A percentile compares a stretch with the other conserved stretches of the same genome.
These are phyloP conservation scores for Drosophila phalerata DNA, from an alignment of 2,888 invertebrate genomes.

Conservation along the genomic window DNA sequence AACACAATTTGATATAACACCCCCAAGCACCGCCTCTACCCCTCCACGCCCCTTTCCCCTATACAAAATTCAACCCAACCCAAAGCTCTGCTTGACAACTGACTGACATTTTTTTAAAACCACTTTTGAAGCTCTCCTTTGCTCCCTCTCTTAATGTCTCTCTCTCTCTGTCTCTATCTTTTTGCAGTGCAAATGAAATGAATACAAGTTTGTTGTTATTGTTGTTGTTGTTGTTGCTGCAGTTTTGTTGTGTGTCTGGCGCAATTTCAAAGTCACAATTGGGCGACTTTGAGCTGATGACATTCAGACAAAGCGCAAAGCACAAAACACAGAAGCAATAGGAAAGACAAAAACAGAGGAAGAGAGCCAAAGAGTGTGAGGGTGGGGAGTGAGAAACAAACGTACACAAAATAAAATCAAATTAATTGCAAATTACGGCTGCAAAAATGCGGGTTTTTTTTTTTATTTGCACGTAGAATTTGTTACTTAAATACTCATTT, in stretches of 20 bases:
- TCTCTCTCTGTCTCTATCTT: conserved; percentile 1
- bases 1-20: background rate
- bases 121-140: conserved; percentile 34
- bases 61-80: conserved; percentile 1
- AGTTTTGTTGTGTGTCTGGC: conserved; percentile 55
- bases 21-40: background rate
- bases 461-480: background rate
- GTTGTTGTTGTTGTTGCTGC: conserved; percentile 53
- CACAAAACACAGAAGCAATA: conserved; percentile 1
- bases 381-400: background rate
- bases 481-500: conserved; percentile 10
- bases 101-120: conserved; percentile 40
- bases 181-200: conserved; percentile 37
- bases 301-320: conserved; percentile 55
- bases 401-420: conserved; percentile 42
- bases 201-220: conserved; percentile 44
- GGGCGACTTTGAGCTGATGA: conserved; percentile 69
- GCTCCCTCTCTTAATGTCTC: background rate
- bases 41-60: background rate
- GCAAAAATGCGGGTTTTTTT: conserved; percentile 56
- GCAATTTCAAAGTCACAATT: conserved; percentile 71
- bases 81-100: conserved; percentile 34
- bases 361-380: background rate
- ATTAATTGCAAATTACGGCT: conserved; percentile 64
- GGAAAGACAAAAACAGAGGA: conserved; percentile 1